phyloP scores from a whole-genome alignment of 2,113 vertebrate genomes.

The Nipponia nippon region DNA sequence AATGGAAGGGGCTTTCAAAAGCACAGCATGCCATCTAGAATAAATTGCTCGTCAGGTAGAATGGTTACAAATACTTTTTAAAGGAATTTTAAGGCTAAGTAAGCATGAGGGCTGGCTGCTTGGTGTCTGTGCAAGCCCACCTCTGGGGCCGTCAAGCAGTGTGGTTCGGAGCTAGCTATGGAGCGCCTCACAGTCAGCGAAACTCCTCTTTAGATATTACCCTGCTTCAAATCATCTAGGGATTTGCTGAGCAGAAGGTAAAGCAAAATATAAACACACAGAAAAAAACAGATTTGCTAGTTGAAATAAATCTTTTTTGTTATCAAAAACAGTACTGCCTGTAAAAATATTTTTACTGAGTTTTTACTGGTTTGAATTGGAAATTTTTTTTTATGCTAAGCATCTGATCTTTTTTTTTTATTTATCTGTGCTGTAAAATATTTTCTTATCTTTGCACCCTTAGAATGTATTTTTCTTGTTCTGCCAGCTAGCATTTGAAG shows the following conservation, averaged over 20 bases:
- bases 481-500: neutral
- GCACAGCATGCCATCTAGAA: neutral
- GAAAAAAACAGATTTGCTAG: neutral
- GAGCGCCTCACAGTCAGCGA: neutral
- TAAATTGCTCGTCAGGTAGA: neutral
- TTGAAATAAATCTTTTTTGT: neutral
- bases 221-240: neutral
- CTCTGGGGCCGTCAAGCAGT: neutral
- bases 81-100: conserved; percentile 31
- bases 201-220: neutral
- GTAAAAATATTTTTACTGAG: neutral
- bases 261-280: neutral
- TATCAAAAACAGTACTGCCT: neutral
- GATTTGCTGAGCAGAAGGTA: neutral
- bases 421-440: neutral
- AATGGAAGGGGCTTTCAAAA: neutral
- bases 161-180: neutral
- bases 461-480: conserved; percentile 25
- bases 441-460: neutral
- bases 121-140: neutral
- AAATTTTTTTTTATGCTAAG: neutral
- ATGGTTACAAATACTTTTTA: neutral
- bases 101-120: neutral
- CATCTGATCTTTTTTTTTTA: neutral
- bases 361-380: neutral